These are phyloP conservation scores for Trichomycterus rosablanca DNA, from an alignment of 2,113 vertebrate species.

Conservation along the genomic window DNA sequence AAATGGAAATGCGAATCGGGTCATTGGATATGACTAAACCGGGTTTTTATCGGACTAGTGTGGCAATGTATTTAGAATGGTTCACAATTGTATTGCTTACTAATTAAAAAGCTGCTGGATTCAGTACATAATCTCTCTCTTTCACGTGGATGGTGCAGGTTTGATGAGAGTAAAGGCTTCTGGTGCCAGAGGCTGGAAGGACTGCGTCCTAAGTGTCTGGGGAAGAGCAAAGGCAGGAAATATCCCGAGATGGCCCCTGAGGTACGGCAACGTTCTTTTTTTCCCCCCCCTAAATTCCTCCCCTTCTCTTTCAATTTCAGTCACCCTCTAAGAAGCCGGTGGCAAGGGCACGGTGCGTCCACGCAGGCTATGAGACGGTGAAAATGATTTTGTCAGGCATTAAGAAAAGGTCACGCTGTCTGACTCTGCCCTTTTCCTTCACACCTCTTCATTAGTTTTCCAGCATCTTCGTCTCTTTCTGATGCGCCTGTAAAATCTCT, in stretches of 20 bases:
- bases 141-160: conserved; percentile 63
- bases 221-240: conserved; percentile 93
- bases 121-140: no score
- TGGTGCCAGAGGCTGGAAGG: conserved; percentile 91
- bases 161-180: conserved; percentile 92
- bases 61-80: no score
- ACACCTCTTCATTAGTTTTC: background rate
- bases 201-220: conserved; percentile 88
- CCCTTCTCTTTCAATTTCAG: background rate
- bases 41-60: no score
- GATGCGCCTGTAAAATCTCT: background rate
- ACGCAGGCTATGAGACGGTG: background rate
- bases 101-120: no score
- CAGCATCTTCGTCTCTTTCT: background rate
- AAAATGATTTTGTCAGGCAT: background rate
- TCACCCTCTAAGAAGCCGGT: background rate
- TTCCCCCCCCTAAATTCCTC: background rate
- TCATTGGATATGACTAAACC: no score
- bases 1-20: no score
- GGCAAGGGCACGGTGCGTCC: background rate
- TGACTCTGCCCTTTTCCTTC: no score
- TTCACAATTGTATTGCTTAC: no score
- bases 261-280: conserved; percentile 54
- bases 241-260: conserved; percentile 87
- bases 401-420: background rate